Conservation (phyloP, 2,888 invertebrate species). For the Choristoneura rosaceana region DNA sequence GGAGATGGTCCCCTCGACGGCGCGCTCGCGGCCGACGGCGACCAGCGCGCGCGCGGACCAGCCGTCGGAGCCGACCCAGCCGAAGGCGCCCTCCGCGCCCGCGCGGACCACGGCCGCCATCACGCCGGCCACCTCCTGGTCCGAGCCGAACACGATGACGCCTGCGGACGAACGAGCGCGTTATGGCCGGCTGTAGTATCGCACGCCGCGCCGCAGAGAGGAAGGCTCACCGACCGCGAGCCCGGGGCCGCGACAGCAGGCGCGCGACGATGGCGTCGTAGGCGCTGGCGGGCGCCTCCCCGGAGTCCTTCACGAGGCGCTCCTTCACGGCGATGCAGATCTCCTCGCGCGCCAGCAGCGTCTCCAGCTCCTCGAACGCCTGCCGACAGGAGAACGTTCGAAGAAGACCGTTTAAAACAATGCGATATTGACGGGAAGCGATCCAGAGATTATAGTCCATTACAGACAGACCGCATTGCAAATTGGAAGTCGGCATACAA, state of each 20-base stretch:
- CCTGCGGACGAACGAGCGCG: conserved; percentile 81
- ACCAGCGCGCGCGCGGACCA: conserved; percentile 96
- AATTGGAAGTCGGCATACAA: no score
- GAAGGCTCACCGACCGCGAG: no score
- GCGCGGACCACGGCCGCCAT: conserved; percentile 95
- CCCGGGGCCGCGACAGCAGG: conserved; percentile 92
- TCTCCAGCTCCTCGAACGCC: conserved; percentile 97
- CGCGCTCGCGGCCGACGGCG: conserved; percentile 93
- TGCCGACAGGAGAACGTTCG: conserved; percentile 59
- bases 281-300: conserved; percentile 94
- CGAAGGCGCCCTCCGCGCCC: conserved; percentile 94
- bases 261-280: conserved; percentile 95
- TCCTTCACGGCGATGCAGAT: conserved; percentile 98
- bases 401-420: conserved; percentile 73
- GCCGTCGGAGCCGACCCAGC: conserved; percentile 98
- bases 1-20: conserved; percentile 91
- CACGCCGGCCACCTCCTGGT: conserved; percentile 97
- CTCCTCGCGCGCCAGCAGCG: conserved; percentile 91
- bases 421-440: background rate
- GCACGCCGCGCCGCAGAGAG: no score
- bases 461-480: no score
- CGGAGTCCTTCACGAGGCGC: conserved; percentile 97
- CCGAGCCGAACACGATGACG: conserved; percentile 97
- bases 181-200: no score
- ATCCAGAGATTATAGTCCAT: no score